A percentile compares a stretch with the other conserved stretches of the same genome.
Evolutionary conservation across 2,888 invertebrate species (phyloP).

Genomic region (Drosophila hamatofila): DNA sequence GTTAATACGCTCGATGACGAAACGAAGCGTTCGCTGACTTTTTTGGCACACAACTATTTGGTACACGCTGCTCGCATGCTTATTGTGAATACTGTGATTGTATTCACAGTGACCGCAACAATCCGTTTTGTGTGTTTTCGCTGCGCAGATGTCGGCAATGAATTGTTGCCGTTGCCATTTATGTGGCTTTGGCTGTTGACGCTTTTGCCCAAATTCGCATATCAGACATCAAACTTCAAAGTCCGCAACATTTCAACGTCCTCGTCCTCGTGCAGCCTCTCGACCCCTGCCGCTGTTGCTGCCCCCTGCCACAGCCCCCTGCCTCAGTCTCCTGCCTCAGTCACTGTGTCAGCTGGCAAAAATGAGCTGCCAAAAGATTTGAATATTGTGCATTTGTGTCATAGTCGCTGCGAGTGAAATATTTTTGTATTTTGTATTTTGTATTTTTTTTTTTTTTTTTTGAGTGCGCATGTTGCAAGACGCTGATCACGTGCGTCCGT

Average conservation of each 20-base stretch:
- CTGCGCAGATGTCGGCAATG: conserved; percentile 42
- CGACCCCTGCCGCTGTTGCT: neutral
- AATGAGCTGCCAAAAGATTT: conserved; percentile 69
- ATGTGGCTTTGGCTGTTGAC: conserved; percentile 54
- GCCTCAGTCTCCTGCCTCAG: neutral
- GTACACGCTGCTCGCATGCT: neutral
- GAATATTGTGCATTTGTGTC: conserved; percentile 73
- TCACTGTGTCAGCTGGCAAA: conserved; percentile 49
- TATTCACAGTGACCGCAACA: conserved; percentile 13
- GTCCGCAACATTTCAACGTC: conserved; percentile 73
- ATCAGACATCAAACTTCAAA: conserved; percentile 74
- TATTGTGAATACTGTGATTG: conserved; percentile 14
- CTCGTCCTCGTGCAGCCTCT: conserved; percentile 12
- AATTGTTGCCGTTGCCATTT: conserved; percentile 60
- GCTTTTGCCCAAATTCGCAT: conserved; percentile 78
- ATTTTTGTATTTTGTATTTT: conserved; percentile 47
- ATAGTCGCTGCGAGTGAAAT: conserved; percentile 53
- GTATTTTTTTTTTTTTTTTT: neutral
- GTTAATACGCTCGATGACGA: conserved; percentile 19
- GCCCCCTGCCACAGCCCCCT: no score
- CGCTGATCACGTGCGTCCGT: conserved; percentile 11
- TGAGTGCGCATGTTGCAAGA: conserved; percentile 56
- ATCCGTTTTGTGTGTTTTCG: conserved; percentile 18
- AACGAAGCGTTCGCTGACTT: conserved; percentile 13
- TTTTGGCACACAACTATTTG: conserved; percentile 20